These are phyloP conservation scores for Patella caerulea DNA, from an alignment of 2,888 invertebrate species.

Conservation along the genomic window DNA sequence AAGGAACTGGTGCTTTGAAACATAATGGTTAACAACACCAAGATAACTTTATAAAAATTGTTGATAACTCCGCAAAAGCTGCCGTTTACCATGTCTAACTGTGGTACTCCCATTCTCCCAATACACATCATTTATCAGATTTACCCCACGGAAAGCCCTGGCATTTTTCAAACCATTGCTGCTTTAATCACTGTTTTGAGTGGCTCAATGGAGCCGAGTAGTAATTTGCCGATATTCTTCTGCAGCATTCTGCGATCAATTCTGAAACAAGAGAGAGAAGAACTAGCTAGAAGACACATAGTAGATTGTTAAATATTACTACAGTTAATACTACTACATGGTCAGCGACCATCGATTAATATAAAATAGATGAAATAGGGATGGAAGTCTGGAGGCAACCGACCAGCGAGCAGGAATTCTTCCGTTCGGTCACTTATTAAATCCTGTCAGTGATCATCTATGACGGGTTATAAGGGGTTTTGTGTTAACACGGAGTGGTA, in stretches of 20 bases:
- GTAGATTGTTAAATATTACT: slow-evolving; percentile 3
- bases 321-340: not conserved
- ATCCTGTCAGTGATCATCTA: not conserved
- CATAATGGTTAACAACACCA: not conserved
- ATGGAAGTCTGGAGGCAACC: not conserved
- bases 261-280: not conserved
- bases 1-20: not conserved
- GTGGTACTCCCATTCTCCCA: not conserved
- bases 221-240: slow-evolving; percentile 5
- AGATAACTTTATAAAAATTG: not conserved
- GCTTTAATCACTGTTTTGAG: not conserved
- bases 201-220: not conserved
- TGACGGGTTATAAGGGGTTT: too few species aligned
- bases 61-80: not conserved
- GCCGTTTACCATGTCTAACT: not conserved
- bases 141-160: not conserved
- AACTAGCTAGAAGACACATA: not conserved
- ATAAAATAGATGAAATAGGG: not conserved
- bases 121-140: too few species aligned
- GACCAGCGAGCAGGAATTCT: not conserved
- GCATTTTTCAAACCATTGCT: not conserved
- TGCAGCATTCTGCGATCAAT: slow-evolving; percentile 4
- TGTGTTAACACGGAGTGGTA: too few species aligned
- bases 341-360: not conserved
- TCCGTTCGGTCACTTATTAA: not conserved